Evolutionary conservation across 2,797 vertebrate species (phyloP), one percentile per base, ranked within the genome.

Genomic region (Coregonus sp.): DNA sequence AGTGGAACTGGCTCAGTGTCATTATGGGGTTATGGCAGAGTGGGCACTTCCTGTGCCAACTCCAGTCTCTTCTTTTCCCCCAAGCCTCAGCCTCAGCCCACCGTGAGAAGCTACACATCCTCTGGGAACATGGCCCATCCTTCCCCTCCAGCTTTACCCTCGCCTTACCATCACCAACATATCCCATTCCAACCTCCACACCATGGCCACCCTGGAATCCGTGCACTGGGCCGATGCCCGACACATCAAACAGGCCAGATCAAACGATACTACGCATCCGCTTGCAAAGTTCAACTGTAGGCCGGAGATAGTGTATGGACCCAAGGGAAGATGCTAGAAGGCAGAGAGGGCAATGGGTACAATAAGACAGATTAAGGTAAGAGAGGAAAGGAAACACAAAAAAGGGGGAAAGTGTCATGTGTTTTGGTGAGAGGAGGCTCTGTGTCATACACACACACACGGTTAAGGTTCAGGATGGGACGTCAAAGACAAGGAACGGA

Each of bases 1-100:
- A 91, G 84, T 88, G 84, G 84, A 88, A 82, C 70, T 89, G 81
- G 84, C 79, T 54, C 40, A n/a, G 74, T 77, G 78, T 90, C 82
- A 86, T 88, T 84, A 54, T 18, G 78, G 84, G 79, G 40, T 82
- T 84, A 73, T 83, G 80, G 82, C 84, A 81, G 88, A 11, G n/a
- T 73, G 73, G 80, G 76, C 80, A 84, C 86, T 91, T 93, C 91
- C 88, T 91, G 82, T 73, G 76, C 86, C 83, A 85, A 87, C 88
- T 25, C 9, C 88, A 81, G 29, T 37, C 51, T 78, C 81, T 37
- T 80, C 80, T 85, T 81, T 72, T 9, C 52, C 65, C 52, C 1
- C 9, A 47, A 85, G 87, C 88, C 88, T 70, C 77, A 71, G 65
- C 82, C 81, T 80, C 82, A 85, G 86, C 83, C 86, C 90, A 89